phyloP scores from a whole-genome alignment of 2,797 vertebrate genomes.

The Cynodonichthys magdalenae region DNA sequence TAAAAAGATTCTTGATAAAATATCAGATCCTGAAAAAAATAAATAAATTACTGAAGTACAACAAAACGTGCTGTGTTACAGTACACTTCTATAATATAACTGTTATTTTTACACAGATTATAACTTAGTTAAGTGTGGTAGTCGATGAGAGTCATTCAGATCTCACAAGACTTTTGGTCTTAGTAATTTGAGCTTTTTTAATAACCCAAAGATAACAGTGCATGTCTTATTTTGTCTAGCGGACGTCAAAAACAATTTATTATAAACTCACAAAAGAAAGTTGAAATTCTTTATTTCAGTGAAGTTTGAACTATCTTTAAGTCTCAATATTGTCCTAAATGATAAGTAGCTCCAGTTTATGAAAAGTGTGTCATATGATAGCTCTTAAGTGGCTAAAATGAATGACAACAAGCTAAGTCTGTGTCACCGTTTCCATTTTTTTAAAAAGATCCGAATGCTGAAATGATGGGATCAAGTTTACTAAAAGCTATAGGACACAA shows the following conservation, averaged over 20 bases:
- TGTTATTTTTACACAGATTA: no score
- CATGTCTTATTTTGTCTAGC: not conserved
- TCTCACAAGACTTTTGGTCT: no score
- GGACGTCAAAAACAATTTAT: not conserved
- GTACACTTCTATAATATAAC: no score
- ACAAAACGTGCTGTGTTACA: no score
- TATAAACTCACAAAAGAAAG: not conserved
- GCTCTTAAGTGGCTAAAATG: slow-evolving; percentile 3
- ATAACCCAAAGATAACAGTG: not conserved
- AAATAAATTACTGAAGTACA: no score
- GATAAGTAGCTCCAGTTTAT: not conserved
- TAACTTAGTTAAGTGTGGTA: no score
- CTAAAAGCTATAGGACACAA: slow-evolving; percentile 23
- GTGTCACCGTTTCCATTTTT: slow-evolving; percentile 9
- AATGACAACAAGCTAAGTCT: not conserved
- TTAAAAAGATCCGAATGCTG: slow-evolving; percentile 7
- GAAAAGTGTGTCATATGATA: not conserved
- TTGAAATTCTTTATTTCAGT: not conserved
- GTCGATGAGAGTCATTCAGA: no score
- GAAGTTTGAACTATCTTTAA: not conserved
- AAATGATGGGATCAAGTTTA: slow-evolving; percentile 37
- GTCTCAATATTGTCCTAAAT: not conserved
- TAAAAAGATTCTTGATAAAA: no score
- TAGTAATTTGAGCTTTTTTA: no score
- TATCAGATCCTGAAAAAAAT: no score